These are phyloP conservation scores for Ceratosolen fusciceps DNA, from an alignment of 1,140 invertebrate genomes.

Conservation along the genomic window DNA sequence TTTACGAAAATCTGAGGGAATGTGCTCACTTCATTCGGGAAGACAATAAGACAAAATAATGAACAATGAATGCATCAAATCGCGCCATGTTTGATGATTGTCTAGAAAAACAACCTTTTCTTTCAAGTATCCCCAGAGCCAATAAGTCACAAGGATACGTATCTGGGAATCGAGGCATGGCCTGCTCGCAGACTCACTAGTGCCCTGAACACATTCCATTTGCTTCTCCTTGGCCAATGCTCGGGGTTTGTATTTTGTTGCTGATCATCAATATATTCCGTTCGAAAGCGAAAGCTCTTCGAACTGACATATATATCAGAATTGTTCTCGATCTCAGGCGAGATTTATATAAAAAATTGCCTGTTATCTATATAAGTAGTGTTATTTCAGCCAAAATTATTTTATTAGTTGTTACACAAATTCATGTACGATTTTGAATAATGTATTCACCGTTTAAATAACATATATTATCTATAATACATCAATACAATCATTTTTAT, in stretches of 20 bases:
- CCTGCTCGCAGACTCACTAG: conserved; percentile 67
- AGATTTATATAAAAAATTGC: conserved; percentile 30
- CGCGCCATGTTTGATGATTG: conserved; percentile 65
- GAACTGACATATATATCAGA: conserved; percentile 51
- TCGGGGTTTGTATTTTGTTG: conserved; percentile 68
- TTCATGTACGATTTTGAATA: conserved; percentile 31
- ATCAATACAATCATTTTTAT: conserved; percentile 42
- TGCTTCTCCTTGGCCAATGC: conserved; percentile 67
- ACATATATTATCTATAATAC: conserved; percentile 9
- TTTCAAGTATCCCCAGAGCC: conserved; percentile 66
- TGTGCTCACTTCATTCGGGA: conserved; percentile 39
- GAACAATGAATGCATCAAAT: conserved; percentile 59
- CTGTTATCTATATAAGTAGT: conserved; percentile 32
- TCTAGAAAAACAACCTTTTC: conserved; percentile 66
- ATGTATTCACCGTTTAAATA: not conserved
- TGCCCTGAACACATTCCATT: conserved; percentile 67
- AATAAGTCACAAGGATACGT: conserved; percentile 66
- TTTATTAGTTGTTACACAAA: conserved; percentile 46
- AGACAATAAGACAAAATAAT: conserved; percentile 29
- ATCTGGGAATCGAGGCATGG: conserved; percentile 67
- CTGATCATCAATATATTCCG: conserved; percentile 64
- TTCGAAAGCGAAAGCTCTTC: conserved; percentile 47
- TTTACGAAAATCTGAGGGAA: conserved; percentile 14
- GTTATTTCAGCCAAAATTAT: conserved; percentile 44
- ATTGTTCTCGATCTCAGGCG: conserved; percentile 49